Base-by-base conservation (phyloP, 1,140 invertebrate species). In the Drosophila sulfurigaster region DNA sequence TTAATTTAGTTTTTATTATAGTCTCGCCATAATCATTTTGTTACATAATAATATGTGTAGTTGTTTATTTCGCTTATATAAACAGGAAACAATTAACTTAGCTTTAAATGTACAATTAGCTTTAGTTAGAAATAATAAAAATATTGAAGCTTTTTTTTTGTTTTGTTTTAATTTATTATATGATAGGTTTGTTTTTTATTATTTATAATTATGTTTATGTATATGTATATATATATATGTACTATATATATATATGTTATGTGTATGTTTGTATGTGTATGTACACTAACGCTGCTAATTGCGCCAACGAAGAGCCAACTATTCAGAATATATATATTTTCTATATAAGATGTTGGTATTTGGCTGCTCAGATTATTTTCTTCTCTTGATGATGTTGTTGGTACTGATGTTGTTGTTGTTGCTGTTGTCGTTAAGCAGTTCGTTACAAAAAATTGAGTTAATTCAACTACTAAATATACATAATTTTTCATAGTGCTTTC, bases 31-130 rank as follows among this genome's bases (percentile, higher is more conserved):
- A 79, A 75, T 79, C 58, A 46, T 65, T 65, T 65, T 66, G 60
- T 76, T 79, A 71, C 56, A 71, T 59, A 43, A 70, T 67, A 60
- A 63, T 68, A 78, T 78, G 38, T 68, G 62, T 76, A 63, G 57
- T 79, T 88, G 76, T 70, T 83, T 78, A 73, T 78, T 86, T 87
- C 57, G 85, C 83, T 87, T 87, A 87, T 75, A 83, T 70, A 87
- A 88, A 87, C 83, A 87, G 83, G 83, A 87, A 87, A 87, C 83
- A 88, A 88, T 82, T 82, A 87, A 82, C 83, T 87, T 87, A 88
- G 70, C 80, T 75, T 86, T 86, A 86, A 52, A 72, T 81, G 66
- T 86, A 81, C 75, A 85, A 69, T 85, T 86, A 86, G 70, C 69
- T 82, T 88, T 87, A 82, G 75, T 80, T 87, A 88, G 69, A 87